Percentiles rank a stretch among this genome's conserved stretches.
These are phyloP conservation scores for Neoarius graeffei DNA, from an alignment of 2,113 vertebrate species.

Conservation along the genomic window DNA sequence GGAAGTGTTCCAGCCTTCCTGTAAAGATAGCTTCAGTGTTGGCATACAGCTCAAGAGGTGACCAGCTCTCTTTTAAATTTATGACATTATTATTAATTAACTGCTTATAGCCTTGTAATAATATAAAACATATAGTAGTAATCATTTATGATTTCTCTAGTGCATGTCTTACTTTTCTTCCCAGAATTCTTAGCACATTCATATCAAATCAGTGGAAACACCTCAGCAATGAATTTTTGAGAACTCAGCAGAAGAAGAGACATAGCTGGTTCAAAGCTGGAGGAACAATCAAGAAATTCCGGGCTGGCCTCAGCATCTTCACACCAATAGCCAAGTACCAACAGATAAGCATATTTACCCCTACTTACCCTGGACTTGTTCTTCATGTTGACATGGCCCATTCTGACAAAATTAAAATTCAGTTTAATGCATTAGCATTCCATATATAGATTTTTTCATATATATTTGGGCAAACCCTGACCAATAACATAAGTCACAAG, in stretches of 20 bases:
- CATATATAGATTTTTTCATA: not conserved
- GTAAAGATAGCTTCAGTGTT: conserved; percentile 95
- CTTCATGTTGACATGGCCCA: not conserved
- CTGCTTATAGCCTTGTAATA: not conserved
- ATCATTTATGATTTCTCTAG: not conserved
- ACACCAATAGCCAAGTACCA: conserved; percentile 90
- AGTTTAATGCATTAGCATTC: not conserved
- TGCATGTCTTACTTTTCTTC: not conserved
- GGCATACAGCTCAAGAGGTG: conserved; percentile 98
- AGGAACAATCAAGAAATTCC: conserved; percentile 96
- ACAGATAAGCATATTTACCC: not conserved
- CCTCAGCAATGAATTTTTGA: conserved; percentile 98
- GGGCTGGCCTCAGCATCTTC: conserved; percentile 82
- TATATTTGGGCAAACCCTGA: not conserved
- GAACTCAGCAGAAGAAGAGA: conserved; percentile 96
- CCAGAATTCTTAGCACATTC: conserved; percentile 94
- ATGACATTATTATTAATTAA: not conserved
- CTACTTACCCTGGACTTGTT: not conserved
- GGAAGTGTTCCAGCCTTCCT: conserved; percentile 97
- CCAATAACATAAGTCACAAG: not conserved
- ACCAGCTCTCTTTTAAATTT: conserved; percentile 37
- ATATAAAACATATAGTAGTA: too few species aligned
- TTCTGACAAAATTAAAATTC: not conserved
- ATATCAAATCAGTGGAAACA: conserved; percentile 99
- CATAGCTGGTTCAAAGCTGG: conserved; percentile 98